A percentile compares a stretch with the other conserved stretches of the same genome.
Evolutionary conservation across 92 coral and sea anemone species (phyloP).

Genomic region (Epizoanthus scotinus): DNA sequence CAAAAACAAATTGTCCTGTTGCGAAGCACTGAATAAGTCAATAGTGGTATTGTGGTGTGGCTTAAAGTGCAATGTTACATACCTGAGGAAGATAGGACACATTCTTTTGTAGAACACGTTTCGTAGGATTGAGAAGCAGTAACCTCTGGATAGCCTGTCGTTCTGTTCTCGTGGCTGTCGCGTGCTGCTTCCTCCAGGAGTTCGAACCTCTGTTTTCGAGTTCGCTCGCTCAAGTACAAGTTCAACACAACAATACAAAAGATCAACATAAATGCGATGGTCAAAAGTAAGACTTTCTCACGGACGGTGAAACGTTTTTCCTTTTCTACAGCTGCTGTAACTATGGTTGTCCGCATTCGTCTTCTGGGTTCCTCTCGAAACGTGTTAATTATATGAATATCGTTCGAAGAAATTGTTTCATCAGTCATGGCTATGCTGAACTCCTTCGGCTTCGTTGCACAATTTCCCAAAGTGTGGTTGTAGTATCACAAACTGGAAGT

Average conservation of each 20-base stretch:
- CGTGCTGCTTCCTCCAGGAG: neutral
- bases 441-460: neutral
- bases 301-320: constrained; percentile 41
- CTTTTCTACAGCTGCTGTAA: constrained; percentile 4
- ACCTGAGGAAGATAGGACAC: constrained; percentile 28
- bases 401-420: neutral
- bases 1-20: neutral
- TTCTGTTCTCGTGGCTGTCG: constrained; percentile 9
- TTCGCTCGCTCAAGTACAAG: constrained; percentile 62
- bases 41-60: neutral
- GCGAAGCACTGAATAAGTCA: neutral
- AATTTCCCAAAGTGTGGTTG: neutral
- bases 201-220: constrained; percentile 14
- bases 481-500: neutral
- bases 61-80: neutral
- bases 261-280: constrained; percentile 55
- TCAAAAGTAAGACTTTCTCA: constrained; percentile 56
- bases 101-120: constrained; percentile 26
- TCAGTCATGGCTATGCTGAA: constrained; percentile 14
- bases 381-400: neutral
- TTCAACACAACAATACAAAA: constrained; percentile 62
- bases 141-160: constrained; percentile 16
- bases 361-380: neutral
- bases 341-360: neutral
- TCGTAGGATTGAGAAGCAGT: constrained; percentile 8